Percentiles rank a stretch among this genome's conserved stretches.
phyloP scores from a whole-genome alignment of 2,113 vertebrate genomes.

The Apaloderma vittatum region DNA sequence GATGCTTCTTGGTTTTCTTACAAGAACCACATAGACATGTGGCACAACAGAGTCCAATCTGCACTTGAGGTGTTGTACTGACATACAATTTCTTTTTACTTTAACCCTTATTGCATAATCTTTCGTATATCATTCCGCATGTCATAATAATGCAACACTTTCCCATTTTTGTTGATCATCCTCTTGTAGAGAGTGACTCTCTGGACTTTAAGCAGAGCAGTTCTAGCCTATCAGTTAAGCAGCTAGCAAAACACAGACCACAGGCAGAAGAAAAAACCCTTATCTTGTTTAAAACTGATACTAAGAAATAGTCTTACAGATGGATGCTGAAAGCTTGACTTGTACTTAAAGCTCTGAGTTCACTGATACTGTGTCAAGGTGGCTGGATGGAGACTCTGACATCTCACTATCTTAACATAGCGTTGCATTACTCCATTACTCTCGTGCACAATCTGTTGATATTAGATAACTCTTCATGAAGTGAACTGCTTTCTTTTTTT shows the following conservation, averaged over 20 bases:
- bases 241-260: neutral
- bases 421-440: neutral
- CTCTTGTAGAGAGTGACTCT: neutral
- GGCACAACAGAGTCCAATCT: neutral
- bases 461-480: neutral
- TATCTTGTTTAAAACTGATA: neutral
- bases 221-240: neutral
- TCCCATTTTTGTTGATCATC: neutral
- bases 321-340: neutral
- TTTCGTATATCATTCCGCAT: neutral
- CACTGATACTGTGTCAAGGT: neutral
- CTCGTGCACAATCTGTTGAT: neutral
- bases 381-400: neutral
- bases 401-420: neutral
- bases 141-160: neutral
- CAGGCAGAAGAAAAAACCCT: neutral
- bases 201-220: neutral
- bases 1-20: neutral
- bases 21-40: rapidly evolving
- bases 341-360: neutral
- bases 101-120: neutral
- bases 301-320: neutral
- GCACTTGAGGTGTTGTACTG: neutral
- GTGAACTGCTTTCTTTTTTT: neutral
- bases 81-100: neutral